phyloP scores from a whole-genome alignment of 2,797 vertebrate species.

The Meda fulgida region DNA sequence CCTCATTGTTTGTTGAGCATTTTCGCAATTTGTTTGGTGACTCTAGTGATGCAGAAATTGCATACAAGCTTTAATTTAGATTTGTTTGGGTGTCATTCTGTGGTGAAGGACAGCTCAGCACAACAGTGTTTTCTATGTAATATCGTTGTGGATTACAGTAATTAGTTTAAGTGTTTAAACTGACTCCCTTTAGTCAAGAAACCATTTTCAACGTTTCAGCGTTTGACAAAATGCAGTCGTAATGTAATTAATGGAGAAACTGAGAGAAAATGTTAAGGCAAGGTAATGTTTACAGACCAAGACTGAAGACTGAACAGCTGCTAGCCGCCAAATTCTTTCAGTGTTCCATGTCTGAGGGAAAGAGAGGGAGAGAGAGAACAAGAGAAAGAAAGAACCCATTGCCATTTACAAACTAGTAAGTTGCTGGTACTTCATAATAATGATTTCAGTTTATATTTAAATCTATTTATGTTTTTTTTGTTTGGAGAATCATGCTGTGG shows the following conservation, averaged over 20 bases:
- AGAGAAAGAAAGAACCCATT: neutral
- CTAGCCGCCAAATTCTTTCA: conserved; percentile 32
- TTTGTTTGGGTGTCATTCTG: neutral
- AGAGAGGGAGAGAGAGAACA: neutral
- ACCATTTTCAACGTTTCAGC: neutral
- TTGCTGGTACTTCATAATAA: conserved; percentile 26
- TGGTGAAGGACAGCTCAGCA: neutral
- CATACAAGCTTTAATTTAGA: neutral
- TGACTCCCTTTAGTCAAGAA: neutral
- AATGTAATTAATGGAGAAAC: conserved; percentile 11
- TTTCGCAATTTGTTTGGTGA: conserved; percentile 5
- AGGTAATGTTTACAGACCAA: conserved; percentile 4
- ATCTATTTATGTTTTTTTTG: neutral
- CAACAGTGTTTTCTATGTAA: neutral
- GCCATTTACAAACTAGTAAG: conserved; percentile 33
- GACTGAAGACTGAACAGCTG: conserved; percentile 38
- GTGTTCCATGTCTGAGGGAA: conserved; percentile 18
- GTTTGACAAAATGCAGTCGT: neutral
- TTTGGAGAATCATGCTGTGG: conserved; percentile 14
- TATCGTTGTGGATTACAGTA: neutral
- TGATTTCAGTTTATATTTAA: conserved; percentile 12
- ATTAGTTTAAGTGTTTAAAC: conserved; percentile 21
- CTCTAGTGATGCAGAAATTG: neutral
- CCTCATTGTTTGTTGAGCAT: neutral
- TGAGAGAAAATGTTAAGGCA: conserved; percentile 13